A percentile compares a stretch with the other conserved stretches of the same genome.
Evolutionary conservation across 2,888 invertebrate genomes (phyloP).

Genomic region (Lapara coniferarum): DNA sequence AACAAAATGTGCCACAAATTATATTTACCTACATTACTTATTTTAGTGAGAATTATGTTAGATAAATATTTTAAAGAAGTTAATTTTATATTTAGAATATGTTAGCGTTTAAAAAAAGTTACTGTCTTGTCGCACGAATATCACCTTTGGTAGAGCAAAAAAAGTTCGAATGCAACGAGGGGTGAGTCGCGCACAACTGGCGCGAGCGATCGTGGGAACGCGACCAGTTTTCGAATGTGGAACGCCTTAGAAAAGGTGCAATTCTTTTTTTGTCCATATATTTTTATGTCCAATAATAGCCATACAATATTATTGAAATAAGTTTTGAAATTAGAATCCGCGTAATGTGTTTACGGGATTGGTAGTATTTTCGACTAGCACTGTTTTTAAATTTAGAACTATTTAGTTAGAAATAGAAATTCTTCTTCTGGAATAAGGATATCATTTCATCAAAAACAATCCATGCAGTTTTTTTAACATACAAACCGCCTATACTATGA

Average conservation of each 20-base stretch:
- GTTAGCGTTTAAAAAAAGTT: conserved; percentile 9
- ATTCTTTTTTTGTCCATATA: conserved; percentile 70
- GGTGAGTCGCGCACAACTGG: conserved; percentile 78
- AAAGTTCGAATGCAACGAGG: conserved; percentile 59
- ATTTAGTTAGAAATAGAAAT: too few species aligned
- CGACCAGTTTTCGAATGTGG: conserved; percentile 78
- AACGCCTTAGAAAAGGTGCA: conserved; percentile 82
- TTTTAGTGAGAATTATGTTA: not conserved
- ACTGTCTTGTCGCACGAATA: conserved; percentile 63
- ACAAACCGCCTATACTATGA: too few species aligned
- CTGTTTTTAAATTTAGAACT: too few species aligned
- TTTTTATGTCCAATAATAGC: conserved; percentile 73
- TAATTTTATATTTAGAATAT: not conserved
- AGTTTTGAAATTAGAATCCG: conserved; percentile 68
- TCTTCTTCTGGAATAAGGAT: too few species aligned
- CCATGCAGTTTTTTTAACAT: too few species aligned
- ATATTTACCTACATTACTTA: too few species aligned
- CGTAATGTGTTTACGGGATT: conserved; percentile 40
- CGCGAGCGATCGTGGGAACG: conserved; percentile 83
- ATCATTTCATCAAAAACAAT: too few species aligned
- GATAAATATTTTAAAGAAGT: not conserved
- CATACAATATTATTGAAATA: conserved; percentile 55
- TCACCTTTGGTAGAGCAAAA: conserved; percentile 64
- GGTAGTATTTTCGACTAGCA: not conserved
- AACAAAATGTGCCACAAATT: too few species aligned